Base-by-base conservation (phyloP, 1,140 invertebrate genomes). In the Cotesia chilonis region DNA sequence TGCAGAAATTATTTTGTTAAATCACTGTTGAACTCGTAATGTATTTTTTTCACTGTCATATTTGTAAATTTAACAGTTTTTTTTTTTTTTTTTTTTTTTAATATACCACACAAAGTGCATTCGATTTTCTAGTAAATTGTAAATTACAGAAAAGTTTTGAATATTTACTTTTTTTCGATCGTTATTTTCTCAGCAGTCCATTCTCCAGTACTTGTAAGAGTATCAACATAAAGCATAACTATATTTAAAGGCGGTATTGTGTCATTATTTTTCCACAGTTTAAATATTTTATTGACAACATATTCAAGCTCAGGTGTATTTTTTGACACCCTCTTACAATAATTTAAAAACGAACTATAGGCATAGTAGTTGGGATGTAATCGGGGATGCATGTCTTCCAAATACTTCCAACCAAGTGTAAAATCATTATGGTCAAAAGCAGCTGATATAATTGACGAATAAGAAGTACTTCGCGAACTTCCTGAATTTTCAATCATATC, bases 371-470 rank as follows among this genome's bases (percentile, higher is more conserved):
- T 77, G 47, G 80, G 37, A 77, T 76, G 59, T 79, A 74, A 4
- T 75, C 72, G 0, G 7, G 17, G 72, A 17, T 88, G 52, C 76
- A 88, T 84, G 82, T 84, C 80, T 14, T 85, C 69, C n/a, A 92
- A 78, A 37, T 90, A 71, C 71, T 88, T 78, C 84, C 89, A 88
- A 4, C 87, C 91, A 68, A 90, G 75, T 35, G 88, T 79, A 65
- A 85, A 77, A 68, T 91, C 88, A 54, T 88, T 82, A 77, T 90
- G 85, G 63, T 77, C 75, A 82, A 92, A 92, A 12, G 91, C 85
- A 38, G 89, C 87, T 55, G 75, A 66, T 74, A 90, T 84, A 10
- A 92, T 54, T 20, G 73, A 78, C 78, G 82, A 89, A 74, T 89
- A 90, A 2, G 82, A 75, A 5, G 35, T n/a, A 3, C 0, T 4